Evolutionary conservation across 2,113 vertebrate genomes (phyloP).

Genomic region (Trichechus manatus): DNA sequence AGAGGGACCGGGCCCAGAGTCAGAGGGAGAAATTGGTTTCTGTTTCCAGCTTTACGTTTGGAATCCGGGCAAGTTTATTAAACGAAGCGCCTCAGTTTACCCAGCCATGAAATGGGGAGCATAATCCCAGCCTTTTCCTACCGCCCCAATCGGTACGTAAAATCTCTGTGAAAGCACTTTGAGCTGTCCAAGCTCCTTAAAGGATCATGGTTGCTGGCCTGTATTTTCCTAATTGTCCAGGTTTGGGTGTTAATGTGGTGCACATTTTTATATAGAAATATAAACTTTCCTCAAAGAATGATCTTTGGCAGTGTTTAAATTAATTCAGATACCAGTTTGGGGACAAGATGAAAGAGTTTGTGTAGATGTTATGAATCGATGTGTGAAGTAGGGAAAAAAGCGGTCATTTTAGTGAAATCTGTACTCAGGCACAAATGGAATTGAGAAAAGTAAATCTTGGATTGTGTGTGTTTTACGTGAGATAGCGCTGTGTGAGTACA

Average conservation of each 20-base stretch:
- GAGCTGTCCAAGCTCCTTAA: background rate
- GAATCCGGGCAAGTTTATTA: background rate
- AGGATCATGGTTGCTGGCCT: background rate
- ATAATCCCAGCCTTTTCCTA: background rate
- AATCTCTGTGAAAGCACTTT: background rate
- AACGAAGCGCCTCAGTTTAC: constrained; percentile 59
- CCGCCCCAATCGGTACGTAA: background rate
- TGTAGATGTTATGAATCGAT: background rate
- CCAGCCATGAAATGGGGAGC: background rate
- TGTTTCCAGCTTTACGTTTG: background rate
- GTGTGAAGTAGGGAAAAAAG: background rate
- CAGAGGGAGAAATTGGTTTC: background rate
- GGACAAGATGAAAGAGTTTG: background rate
- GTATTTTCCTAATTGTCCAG: background rate
- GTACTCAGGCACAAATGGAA: background rate
- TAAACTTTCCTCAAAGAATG: background rate
- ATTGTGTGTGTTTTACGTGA: background rate
- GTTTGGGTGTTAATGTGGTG: background rate
- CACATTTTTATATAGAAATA: background rate
- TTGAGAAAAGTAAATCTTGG: background rate
- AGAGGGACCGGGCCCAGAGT: background rate
- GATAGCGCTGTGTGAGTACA: background rate
- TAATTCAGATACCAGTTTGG: background rate
- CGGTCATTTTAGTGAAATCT: constrained; percentile 5
- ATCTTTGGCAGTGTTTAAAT: background rate